phyloP scores from a whole-genome alignment of 2,888 invertebrate genomes.

The Choristoneura rosaceana region DNA sequence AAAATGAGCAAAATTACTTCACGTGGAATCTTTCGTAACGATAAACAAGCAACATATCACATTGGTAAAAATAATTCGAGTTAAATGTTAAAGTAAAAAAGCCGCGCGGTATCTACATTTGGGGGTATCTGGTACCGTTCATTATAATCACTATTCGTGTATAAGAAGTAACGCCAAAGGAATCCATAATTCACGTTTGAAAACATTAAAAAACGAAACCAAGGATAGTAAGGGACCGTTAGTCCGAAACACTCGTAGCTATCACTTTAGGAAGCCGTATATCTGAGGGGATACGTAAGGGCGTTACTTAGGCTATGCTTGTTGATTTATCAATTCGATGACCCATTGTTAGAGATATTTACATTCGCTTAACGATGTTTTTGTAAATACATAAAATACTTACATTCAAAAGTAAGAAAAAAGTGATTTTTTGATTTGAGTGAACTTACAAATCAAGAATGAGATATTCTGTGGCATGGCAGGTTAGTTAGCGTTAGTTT shows the following conservation, averaged over 20 bases:
- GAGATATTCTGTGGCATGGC: no score
- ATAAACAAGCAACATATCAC: not conserved
- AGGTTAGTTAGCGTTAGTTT: no score
- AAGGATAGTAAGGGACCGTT: conserved; percentile 60
- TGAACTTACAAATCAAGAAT: not conserved
- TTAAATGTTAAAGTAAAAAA: not conserved
- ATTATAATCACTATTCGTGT: conserved; percentile 22
- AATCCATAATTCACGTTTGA: conserved; percentile 36
- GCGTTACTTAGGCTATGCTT: conserved; percentile 32
- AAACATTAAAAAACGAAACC: conserved; percentile 53
- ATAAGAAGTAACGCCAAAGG: conserved; percentile 22
- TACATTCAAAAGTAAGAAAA: not conserved
- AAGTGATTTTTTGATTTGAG: not conserved
- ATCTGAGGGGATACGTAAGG: conserved; percentile 41
- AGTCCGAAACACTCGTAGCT: conserved; percentile 58
- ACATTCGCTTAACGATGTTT: conserved; percentile 7
- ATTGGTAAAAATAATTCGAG: not conserved
- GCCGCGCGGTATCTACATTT: not conserved
- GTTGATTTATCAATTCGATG: conserved; percentile 27
- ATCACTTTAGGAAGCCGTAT: conserved; percentile 51
- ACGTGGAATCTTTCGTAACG: not conserved
- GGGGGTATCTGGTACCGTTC: conserved; percentile 8
- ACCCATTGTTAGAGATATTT: conserved; percentile 5
- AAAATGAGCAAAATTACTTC: not conserved
- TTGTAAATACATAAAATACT: not conserved